phyloP scores from a whole-genome alignment of 2,113 vertebrate genomes.

The Merops nubicus region DNA sequence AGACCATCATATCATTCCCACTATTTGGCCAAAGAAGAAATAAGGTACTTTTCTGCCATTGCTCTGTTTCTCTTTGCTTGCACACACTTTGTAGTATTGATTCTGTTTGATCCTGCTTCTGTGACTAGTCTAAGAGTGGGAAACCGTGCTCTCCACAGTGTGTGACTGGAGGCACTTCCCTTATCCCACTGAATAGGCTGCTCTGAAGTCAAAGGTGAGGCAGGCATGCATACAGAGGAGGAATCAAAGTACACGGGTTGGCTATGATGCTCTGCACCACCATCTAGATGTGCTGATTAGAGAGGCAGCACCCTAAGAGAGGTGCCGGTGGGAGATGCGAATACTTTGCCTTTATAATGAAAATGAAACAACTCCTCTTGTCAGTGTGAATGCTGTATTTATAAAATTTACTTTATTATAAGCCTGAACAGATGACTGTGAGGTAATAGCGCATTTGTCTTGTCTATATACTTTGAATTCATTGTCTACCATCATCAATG shows the following conservation, averaged over 20 bases:
- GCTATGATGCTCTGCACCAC: too few species aligned
- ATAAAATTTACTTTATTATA: background rate
- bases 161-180: too few species aligned
- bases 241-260: rapidly evolving
- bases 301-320: background rate
- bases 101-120: background rate
- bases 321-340: rapidly evolving
- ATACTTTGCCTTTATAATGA: background rate
- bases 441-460: background rate
- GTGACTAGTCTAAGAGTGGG: background rate
- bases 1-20: background rate
- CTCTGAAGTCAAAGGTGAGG: background rate
- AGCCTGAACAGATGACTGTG: background rate
- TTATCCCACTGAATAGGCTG: background rate
- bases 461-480: background rate
- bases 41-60: background rate
- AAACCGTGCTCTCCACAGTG: background rate
- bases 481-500: background rate
- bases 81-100: rapidly evolving
- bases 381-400: background rate
- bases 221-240: rapidly evolving
- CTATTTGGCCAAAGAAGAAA: background rate
- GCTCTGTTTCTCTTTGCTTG: background rate
- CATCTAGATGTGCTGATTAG: rapidly evolving
- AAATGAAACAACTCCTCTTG: background rate